Evolutionary conservation across 2,797 vertebrate genomes (phyloP).

Genomic region (Sebastiscus tertius): DNA sequence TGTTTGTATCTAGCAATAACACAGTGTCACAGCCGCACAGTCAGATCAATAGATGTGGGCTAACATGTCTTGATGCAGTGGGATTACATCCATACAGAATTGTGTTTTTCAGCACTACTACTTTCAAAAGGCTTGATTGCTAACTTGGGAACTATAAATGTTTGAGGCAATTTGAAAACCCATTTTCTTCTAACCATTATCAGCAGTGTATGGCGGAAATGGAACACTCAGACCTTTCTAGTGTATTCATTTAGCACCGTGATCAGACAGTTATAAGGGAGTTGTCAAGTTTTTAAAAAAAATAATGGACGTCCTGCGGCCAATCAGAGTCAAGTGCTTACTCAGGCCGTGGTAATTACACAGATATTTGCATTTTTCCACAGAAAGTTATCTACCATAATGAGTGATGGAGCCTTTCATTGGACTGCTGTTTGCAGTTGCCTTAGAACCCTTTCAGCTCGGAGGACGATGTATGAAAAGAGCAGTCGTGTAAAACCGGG

Average conservation of each 20-base stretch:
- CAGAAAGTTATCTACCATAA: conserved; percentile 62
- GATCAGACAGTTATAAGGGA: conserved; percentile 66
- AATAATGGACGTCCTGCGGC: conserved; percentile 57
- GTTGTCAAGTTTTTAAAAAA: conserved; percentile 55
- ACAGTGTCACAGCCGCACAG: background rate
- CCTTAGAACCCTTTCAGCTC: conserved; percentile 38
- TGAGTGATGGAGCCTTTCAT: conserved; percentile 56
- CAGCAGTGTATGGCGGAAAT: conserved; percentile 58
- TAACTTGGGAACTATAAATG: conserved; percentile 63
- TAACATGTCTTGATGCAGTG: background rate
- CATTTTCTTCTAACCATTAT: conserved; percentile 76
- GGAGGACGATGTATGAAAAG: conserved; percentile 35
- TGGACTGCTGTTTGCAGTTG: conserved; percentile 52
- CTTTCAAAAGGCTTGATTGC: conserved; percentile 62
- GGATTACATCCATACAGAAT: conserved; percentile 22
- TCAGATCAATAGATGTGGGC: conserved; percentile 34
- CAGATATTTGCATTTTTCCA: conserved; percentile 72
- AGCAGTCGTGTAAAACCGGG: conserved; percentile 52
- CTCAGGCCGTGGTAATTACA: conserved; percentile 66
- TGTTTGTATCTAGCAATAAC: background rate
- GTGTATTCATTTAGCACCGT: conserved; percentile 65
- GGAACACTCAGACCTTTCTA: conserved; percentile 64
- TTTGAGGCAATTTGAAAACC: conserved; percentile 77
- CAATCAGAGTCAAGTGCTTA: conserved; percentile 66
- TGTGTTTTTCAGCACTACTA: conserved; percentile 32